phyloP scores from a whole-genome alignment of 2,113 vertebrate genomes.

The Rhineura floridana region DNA sequence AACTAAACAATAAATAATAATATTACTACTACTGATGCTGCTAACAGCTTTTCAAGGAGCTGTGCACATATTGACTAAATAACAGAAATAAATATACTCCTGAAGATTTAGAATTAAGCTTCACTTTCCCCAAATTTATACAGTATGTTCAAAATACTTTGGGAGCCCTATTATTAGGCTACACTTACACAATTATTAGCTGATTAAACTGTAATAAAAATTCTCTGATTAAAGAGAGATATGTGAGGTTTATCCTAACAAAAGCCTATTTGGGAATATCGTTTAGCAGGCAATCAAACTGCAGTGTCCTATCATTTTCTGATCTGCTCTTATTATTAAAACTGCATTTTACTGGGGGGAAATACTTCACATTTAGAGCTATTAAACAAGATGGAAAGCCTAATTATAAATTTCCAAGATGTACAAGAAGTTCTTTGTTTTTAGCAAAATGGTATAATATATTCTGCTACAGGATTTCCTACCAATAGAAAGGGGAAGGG shows the following conservation, averaged over 20 bases:
- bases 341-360: neutral
- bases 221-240: conserved; percentile 22
- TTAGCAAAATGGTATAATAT: neutral
- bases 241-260: neutral
- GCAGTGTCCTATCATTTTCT: neutral
- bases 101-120: neutral
- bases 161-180: neutral
- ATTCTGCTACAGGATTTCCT: neutral
- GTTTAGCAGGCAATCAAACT: neutral
- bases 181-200: neutral
- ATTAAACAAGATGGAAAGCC: neutral
- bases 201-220: neutral
- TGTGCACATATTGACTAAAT: neutral
- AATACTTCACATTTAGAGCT: neutral
- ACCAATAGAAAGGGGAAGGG: too few relatives aligned
- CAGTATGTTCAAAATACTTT: neutral
- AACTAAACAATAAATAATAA: too few relatives aligned
- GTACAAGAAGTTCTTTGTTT: neutral
- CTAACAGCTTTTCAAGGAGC: neutral
- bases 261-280: neutral
- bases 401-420: neutral
- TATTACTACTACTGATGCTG: neutral
- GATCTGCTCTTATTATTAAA: conserved; percentile 17
- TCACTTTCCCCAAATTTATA: neutral
- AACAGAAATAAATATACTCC: neutral